Evolutionary conservation across 2,888 invertebrate genomes (phyloP), one percentile per base, ranked within the genome.

Genomic region (Ommatoiulus sabulosus): DNA sequence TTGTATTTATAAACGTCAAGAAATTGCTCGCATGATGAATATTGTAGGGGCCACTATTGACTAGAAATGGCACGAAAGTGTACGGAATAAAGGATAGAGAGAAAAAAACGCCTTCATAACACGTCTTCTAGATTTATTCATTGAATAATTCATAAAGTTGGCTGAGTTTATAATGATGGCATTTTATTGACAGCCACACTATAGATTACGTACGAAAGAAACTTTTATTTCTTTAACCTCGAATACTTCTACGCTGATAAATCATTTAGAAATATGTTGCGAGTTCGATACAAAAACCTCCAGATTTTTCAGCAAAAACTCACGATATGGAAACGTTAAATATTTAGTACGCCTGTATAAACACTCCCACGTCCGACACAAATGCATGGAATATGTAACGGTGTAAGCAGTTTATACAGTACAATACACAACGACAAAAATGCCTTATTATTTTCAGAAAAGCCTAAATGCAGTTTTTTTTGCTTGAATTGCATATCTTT

Each of bases 141-240:
- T 80, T 80, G 80, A 80, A 80, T 80, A 80, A 80, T 80, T 80
- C 80, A 80, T 80, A 80, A 80, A 80, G 80, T 80, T 80, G 80
- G 35, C 80, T 24, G 80, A 80, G 80, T 80, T 80, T 80, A 80
- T 80, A 80, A 80, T 80, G 80, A 80, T 80, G 80, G 80, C 80
- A 80, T 80, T 80, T 80, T 80, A 80, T 80, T 80, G 80, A 80
- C 80, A 80, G 80, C 80, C 80, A 10, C 20, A 80, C 80, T 80
- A 35, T 80, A 80, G 80, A 80, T 80, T 80, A 80, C 80, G 12
- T 20, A 20, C 7, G 80, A 80, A 80, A 80, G 35, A 35, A 80
- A 80, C 80, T 80, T 57, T 57, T 72, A 20, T 72, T 80, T 80
- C 80, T 80, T 80, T 80, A 80, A 80, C 80, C 35, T 80, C 80